phyloP scores from a whole-genome alignment of 2,113 vertebrate genomes.

The Tyto alba region DNA sequence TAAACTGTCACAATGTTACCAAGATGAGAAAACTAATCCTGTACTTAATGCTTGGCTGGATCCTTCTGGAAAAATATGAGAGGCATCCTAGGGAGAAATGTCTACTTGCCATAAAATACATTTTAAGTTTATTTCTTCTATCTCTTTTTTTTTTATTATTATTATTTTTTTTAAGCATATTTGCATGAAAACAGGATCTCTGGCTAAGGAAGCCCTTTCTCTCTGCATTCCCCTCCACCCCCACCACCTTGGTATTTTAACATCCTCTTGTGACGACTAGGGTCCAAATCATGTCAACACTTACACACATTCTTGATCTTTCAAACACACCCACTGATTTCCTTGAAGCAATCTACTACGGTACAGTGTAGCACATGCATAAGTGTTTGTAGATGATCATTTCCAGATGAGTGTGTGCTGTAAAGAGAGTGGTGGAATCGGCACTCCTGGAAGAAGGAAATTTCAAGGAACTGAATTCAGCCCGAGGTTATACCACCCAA shows the following conservation, averaged over 20 bases:
- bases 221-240: background rate
- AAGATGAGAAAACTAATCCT: conserved; percentile 26
- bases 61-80: conserved; percentile 25
- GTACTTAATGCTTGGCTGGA: background rate
- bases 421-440: background rate
- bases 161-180: background rate
- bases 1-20: background rate
- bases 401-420: background rate
- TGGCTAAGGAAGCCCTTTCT: background rate
- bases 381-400: background rate
- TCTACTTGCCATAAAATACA: background rate
- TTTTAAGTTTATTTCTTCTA: background rate
- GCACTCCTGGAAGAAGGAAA: background rate
- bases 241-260: background rate
- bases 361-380: background rate
- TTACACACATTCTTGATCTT: background rate
- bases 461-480: background rate
- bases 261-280: background rate
- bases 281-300: background rate
- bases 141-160: background rate
- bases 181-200: background rate
- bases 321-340: background rate
- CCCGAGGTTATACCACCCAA: background rate
- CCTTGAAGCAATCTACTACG: background rate
- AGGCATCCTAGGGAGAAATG: background rate